phyloP scores from a whole-genome alignment of 1,140 invertebrate species.

The Bombus soroeensis region DNA sequence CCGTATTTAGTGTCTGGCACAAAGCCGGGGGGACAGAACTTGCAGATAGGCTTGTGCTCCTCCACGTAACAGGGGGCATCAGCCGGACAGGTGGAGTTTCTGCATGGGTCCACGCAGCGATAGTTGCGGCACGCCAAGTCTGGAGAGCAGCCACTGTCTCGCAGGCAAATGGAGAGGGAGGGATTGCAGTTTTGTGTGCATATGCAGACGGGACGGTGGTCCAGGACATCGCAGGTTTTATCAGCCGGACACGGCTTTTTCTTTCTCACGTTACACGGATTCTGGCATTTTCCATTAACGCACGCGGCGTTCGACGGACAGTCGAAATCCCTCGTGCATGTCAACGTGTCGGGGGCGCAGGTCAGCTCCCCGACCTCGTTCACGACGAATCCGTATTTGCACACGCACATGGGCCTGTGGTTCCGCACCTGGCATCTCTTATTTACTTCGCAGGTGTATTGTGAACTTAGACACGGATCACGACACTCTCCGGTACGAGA shows the following conservation, averaged over 20 bases:
- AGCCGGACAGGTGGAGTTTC: constrained; percentile 89
- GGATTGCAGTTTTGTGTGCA: constrained; percentile 94
- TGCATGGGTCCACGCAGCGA: constrained; percentile 95
- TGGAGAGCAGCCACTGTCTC: constrained; percentile 93
- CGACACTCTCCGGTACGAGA: constrained; percentile 87
- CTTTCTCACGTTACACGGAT: constrained; percentile 88
- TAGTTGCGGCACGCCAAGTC: constrained; percentile 93
- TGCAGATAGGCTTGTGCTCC: constrained; percentile 96
- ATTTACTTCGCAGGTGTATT: constrained; percentile 88
- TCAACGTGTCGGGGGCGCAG: constrained; percentile 90
- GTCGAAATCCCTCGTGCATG: constrained; percentile 91
- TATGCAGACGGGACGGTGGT: constrained; percentile 92
- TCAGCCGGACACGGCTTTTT: constrained; percentile 87
- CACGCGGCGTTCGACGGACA: constrained; percentile 94
- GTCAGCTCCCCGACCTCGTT: constrained; percentile 92
- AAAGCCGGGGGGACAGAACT: constrained; percentile 96
- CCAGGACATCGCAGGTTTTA: constrained; percentile 92
- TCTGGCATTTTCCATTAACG: constrained; percentile 90
- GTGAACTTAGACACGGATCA: constrained; percentile 87
- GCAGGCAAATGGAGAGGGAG: constrained; percentile 92
- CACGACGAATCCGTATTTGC: constrained; percentile 93
- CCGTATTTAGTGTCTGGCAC: constrained; percentile 93
- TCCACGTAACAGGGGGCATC: constrained; percentile 94
- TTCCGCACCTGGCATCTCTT: constrained; percentile 94
- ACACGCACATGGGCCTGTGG: constrained; percentile 93